Percentiles rank a stretch among this genome's conserved stretches.
Conservation (phyloP, 2,113 vertebrate genomes). For the Forbesichthys papilliferus region DNA sequence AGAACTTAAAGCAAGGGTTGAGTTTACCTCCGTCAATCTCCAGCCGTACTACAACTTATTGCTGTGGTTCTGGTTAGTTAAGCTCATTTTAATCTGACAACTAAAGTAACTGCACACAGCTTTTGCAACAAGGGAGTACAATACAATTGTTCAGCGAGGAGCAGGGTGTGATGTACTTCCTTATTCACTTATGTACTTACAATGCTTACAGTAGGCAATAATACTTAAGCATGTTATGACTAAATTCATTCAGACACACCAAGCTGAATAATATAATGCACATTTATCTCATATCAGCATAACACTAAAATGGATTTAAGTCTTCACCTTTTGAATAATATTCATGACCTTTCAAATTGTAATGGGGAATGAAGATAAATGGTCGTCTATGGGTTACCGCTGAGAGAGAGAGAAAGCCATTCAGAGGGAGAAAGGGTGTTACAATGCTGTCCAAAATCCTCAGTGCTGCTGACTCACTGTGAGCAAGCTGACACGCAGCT, state of each 20-base stretch:
- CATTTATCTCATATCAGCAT: not conserved
- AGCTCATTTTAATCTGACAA: conserved; percentile 3
- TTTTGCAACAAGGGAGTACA: not conserved
- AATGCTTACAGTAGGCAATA: no score
- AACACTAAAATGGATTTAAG: no score
- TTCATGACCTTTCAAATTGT: not conserved
- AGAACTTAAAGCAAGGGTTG: conserved; percentile 10
- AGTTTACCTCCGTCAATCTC: conserved; percentile 13
- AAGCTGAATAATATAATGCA: not conserved
- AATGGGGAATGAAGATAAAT: no score
- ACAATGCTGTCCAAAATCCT: conserved; percentile 22
- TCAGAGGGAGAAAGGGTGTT: conserved; percentile 16
- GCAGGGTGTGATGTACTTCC: no score
- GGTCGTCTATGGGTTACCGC: not conserved
- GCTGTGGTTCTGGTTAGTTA: conserved; percentile 7
- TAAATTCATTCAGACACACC: no score
- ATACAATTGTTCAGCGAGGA: not conserved
- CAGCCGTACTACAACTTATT: conserved; percentile 5
- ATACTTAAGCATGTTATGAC: no score
- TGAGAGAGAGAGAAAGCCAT: conserved; percentile 22
- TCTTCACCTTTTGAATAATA: not conserved
- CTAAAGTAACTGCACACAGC: not conserved
- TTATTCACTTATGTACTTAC: no score
- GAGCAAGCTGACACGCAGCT: conserved; percentile 36
- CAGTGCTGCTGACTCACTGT: conserved; percentile 46